Evolutionary conservation across 35 echinoderm and acorn worm species (phyloP), one percentile per base, ranked within the genome.

Genomic region (Acanthaster planci): DNA sequence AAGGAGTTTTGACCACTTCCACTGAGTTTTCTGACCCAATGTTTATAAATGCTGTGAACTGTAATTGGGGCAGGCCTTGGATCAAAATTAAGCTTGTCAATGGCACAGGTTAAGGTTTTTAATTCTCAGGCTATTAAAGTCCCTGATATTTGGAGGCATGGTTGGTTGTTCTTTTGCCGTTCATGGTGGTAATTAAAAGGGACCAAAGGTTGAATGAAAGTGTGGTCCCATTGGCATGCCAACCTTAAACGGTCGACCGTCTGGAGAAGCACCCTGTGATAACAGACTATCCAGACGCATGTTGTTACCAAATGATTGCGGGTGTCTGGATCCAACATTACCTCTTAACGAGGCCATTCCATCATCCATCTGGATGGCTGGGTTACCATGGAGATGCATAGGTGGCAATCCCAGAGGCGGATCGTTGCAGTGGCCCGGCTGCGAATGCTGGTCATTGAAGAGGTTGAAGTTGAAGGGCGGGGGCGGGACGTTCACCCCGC

Each of bases 381-480:
- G 40, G 42, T 89, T 89, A 36, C 87, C 52, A 50, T 89, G 87
- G 39, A 89, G 47, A 75, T 89, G 87, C 37, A 81, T 57, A 8
- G 82, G 17, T 7, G 53, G 79, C 0, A 89, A 19, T 30, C 86
- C 77, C n/a, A 56, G 44, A 14, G 80, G 80, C 30, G 80, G 53
- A 38, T 89, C 87, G 23, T 64, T 52, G 23, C 50, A 30, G 50
- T 82, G 80, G 22, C 57, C 77, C n/a, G 35, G 82, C 27, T 40
- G 51, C 15, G 79, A 67, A 42, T 72, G 38, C 44, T 57, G 37
- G 34, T 89, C 87, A 30, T 89, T 89, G 80, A 89, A 89, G 8
- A 89, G 82, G 26, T 83, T 82, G 68, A 89, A 89, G 53, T 89
- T 89, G 44, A 89, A 89, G 2, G 80, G 32, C 12, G 86, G 44